Evolutionary conservation across 2,113 vertebrate species (phyloP).

Genomic region (Riparia riparia): DNA sequence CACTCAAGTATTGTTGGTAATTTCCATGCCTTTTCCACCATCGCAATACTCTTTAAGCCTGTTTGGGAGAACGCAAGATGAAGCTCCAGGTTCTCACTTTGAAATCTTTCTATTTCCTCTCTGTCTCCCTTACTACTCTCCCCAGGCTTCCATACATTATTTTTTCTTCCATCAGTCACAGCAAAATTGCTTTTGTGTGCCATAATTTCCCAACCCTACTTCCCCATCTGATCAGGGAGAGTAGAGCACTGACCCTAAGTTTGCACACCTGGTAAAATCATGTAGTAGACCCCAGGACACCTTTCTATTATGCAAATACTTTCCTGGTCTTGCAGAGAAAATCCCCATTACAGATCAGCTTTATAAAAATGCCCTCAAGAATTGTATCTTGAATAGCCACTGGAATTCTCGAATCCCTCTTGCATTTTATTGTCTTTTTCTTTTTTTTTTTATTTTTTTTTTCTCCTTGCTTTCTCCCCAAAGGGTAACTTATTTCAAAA

Average conservation of each 20-base stretch:
- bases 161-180: neutral
- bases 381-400: neutral
- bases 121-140: neutral
- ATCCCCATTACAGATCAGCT: neutral
- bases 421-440: neutral
- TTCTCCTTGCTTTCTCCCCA: neutral
- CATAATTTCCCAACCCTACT: neutral
- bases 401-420: neutral
- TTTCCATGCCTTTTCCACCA: neutral
- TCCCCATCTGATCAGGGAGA: neutral
- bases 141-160: neutral
- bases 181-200: neutral
- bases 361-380: neutral
- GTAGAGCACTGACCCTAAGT: neutral
- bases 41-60: neutral
- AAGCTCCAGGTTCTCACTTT: neutral
- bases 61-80: fast-evolving
- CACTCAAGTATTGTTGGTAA: neutral
- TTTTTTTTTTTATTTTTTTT: too few species aligned
- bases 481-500: neutral
- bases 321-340: neutral
- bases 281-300: neutral
- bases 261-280: neutral
- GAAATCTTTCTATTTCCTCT: neutral
- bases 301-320: neutral